Base-by-base conservation (phyloP, 30 jellyfish, hydroid and myxozoan species). In the Hydra vulgaris region DNA sequence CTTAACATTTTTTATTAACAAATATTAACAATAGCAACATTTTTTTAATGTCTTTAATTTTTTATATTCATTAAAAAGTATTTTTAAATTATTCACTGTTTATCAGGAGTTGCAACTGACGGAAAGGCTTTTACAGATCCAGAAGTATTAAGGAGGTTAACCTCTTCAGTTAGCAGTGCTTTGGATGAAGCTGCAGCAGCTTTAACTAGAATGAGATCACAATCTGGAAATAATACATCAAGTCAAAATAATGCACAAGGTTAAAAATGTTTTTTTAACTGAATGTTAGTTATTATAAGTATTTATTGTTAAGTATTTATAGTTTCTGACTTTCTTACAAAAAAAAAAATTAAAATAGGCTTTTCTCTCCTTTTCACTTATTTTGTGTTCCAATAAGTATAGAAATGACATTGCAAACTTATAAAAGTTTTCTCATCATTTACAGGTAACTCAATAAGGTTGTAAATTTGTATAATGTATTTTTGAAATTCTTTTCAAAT, bases 111-210 rank as follows among this genome's bases (percentile, higher is more conserved):
- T 61, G 99, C 99, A 12, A 95, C 99, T 25, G 99, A 92, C 82
- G 99, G 99, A 8, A 88, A 87, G 80, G 99, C 99, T 17, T 92
- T 92, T 80, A 92, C 96, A 18, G 99, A 92, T 78, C 99, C 99
- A 21, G 99, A 92, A 70, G 99, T 92, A 17, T 61, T 92, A 69
- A 75, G 99, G 23, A 61, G 95, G 25, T 81, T 92, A 24, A 92
- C 99, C 21, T 92, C 99, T 17, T 92, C 99, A 17, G 99, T 92
- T 21, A 92, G 99, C 90, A 92, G 99, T 87, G 99, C 99, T 7
- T 70, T 92, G 72, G 99, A 92, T 81, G 99, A 92, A 53, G 99
- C 99, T 15, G 99, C 99, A 25, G 99, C 99, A 8, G 99, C 99
- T 53, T 86, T 92, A 24, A 92, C 99, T 20, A 81, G 99, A 20